Evolutionary conservation across 2,113 vertebrate species (phyloP).

Genomic region (Phaetusa simplex): DNA sequence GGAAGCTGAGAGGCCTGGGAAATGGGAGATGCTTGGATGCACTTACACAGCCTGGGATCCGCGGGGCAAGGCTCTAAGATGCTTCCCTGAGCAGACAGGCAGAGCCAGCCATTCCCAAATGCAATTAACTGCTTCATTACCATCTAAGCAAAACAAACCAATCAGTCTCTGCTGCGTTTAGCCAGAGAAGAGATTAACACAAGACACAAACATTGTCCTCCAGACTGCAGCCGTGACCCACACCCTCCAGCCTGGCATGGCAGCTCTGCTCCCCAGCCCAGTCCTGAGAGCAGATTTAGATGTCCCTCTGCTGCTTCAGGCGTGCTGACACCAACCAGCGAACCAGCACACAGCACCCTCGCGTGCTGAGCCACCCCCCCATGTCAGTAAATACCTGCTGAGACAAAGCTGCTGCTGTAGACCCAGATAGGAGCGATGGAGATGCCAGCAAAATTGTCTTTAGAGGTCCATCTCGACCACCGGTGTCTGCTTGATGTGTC

Average conservation of each 20-base stretch:
- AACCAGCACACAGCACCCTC: neutral
- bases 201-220: neutral
- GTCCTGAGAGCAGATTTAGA: neutral
- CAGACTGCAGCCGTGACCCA: neutral
- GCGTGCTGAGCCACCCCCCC: accelerated
- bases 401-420: neutral
- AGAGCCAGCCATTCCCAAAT: neutral
- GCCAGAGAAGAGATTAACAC: neutral
- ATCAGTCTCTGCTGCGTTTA: neutral
- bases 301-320: neutral
- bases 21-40: neutral
- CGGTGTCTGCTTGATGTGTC: accelerated
- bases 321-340: neutral
- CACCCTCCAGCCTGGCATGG: too few relatives aligned
- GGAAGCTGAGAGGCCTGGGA: neutral
- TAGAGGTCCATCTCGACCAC: neutral
- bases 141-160: constrained; percentile 1
- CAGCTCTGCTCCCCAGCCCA: neutral
- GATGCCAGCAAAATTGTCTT: neutral
- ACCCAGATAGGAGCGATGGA: neutral
- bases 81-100: neutral
- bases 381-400: neutral
- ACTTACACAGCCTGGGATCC: neutral
- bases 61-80: neutral
- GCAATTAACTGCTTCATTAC: constrained; percentile 48